phyloP scores from a whole-genome alignment of 2,113 vertebrate genomes.

The Chaenocephalus aceratus region DNA sequence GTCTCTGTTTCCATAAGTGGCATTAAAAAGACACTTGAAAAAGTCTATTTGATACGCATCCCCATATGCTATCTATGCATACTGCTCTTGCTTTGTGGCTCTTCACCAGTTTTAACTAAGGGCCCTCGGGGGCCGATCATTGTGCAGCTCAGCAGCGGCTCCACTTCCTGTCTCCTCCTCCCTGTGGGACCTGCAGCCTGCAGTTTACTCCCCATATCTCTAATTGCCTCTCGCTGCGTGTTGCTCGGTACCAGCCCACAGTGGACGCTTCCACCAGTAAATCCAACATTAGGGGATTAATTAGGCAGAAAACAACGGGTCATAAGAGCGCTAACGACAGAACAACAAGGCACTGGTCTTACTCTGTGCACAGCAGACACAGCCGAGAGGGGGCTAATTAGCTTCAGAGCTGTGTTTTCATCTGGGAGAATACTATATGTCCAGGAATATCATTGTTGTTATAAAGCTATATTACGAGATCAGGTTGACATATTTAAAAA shows the following conservation, averaged over 20 bases:
- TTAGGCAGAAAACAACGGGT: slow-evolving; percentile 84
- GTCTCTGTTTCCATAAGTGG: too few relatives aligned
- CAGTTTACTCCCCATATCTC: slow-evolving; percentile 71
- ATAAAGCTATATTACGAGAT: slow-evolving; percentile 6
- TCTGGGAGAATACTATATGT: slow-evolving; percentile 39
- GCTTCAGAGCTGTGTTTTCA: slow-evolving; percentile 57
- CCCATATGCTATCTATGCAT: slow-evolving; percentile 10
- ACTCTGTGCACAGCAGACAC: slow-evolving; percentile 66
- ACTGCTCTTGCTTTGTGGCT: slow-evolving; percentile 6
- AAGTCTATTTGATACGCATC: slow-evolving; percentile 6
- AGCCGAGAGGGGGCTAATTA: slow-evolving; percentile 67
- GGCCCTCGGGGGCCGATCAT: slow-evolving; percentile 36
- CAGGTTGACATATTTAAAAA: slow-evolving; percentile 21
- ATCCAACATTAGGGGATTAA: slow-evolving; percentile 85
- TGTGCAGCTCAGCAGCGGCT: slow-evolving; percentile 29
- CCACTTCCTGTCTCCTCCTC: slow-evolving; percentile 42
- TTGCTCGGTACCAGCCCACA: slow-evolving; percentile 55
- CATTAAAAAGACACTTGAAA: slow-evolving; percentile 17
- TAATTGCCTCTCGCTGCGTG: slow-evolving; percentile 75
- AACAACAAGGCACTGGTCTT: slow-evolving; percentile 80
- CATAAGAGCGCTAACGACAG: slow-evolving; percentile 81
- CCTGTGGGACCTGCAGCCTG: slow-evolving; percentile 56
- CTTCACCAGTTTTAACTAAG: slow-evolving; percentile 27
- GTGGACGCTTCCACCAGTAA: slow-evolving; percentile 76
- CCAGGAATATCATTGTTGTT: slow-evolving; percentile 21